Conservation (phyloP, 2,888 invertebrate genomes). For the Apotomis turbidana region DNA sequence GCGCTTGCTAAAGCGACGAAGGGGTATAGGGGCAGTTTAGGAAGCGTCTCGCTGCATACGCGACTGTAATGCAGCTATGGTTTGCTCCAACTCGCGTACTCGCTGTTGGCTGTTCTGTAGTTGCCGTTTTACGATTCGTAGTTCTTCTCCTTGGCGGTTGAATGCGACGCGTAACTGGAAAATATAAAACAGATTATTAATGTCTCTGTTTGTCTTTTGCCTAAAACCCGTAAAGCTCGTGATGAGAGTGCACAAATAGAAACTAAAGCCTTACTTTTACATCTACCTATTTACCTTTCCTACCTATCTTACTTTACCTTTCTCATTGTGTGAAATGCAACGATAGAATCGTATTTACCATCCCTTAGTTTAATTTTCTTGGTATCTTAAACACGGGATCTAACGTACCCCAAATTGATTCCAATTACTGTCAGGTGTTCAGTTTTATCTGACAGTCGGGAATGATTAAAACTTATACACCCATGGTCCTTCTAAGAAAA, state of each 20-base stretch:
- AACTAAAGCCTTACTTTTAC: slow-evolving; percentile 19
- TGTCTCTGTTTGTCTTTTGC: neutral
- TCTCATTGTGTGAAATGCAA: too few relatives aligned
- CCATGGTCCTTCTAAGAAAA: too few relatives aligned
- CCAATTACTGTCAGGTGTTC: too few relatives aligned
- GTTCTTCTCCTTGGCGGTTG: slow-evolving; percentile 90
- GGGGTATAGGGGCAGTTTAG: slow-evolving; percentile 43
- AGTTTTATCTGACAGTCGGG: too few relatives aligned
- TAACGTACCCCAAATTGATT: too few relatives aligned
- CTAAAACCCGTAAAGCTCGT: too few relatives aligned
- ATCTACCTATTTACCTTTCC: slow-evolving; percentile 5
- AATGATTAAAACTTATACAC: too few relatives aligned
- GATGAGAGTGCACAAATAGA: slow-evolving; percentile 25
- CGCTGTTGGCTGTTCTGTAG: slow-evolving; percentile 90
- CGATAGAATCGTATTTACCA: too few relatives aligned
- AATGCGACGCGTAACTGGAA: slow-evolving; percentile 89
- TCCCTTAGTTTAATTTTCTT: too few relatives aligned
- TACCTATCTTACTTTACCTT: too few relatives aligned
- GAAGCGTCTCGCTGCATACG: slow-evolving; percentile 58
- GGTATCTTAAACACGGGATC: too few relatives aligned
- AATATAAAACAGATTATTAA: slow-evolving; percentile 2
- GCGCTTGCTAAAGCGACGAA: neutral
- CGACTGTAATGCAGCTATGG: slow-evolving; percentile 85
- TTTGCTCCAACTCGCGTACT: slow-evolving; percentile 91
- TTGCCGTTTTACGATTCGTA: slow-evolving; percentile 90